A percentile compares a stretch with the other conserved stretches of the same genome.
These are phyloP conservation scores for Phyllotreta striolata DNA, from an alignment of 2,888 invertebrate species.

Conservation along the genomic window DNA sequence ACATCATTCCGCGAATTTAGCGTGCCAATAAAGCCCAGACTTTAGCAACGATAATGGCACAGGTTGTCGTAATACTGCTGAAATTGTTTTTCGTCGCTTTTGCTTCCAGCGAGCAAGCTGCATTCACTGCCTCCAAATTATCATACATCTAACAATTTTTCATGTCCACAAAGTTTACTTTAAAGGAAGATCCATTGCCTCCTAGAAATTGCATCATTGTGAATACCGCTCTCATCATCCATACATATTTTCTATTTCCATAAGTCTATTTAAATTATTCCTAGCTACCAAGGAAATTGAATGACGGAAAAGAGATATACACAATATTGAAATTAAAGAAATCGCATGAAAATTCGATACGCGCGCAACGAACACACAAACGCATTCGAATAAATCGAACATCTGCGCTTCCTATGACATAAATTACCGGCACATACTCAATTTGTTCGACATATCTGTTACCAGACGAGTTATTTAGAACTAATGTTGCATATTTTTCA, in stretches of 20 bases:
- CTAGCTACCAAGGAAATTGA: too few species aligned
- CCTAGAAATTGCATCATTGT: too few species aligned
- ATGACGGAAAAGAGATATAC: too few species aligned
- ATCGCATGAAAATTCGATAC: neutral
- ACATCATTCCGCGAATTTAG: conserved; percentile 54
- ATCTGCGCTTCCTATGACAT: neutral
- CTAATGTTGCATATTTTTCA: conserved; percentile 22
- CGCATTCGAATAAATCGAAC: conserved; percentile 4
- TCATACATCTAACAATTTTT: too few species aligned
- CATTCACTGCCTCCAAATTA: too few species aligned
- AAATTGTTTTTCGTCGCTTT: conserved; percentile 20
- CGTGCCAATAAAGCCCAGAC: conserved; percentile 52
- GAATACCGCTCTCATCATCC: too few species aligned
- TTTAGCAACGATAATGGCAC: conserved; percentile 52
- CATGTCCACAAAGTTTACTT: too few species aligned
- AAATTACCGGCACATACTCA: conserved; percentile 5
- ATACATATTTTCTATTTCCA: too few species aligned
- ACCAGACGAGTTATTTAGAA: conserved; percentile 8
- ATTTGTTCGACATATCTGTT: conserved; percentile 13
- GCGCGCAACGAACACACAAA: neutral
- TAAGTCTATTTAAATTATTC: too few species aligned
- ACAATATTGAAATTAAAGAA: neutral
- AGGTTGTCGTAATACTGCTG: conserved; percentile 52
- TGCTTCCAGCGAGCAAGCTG: neutral
- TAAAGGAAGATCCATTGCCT: too few species aligned